Percentiles rank a stretch among this genome's conserved stretches.
phyloP scores from a whole-genome alignment of 1,140 invertebrate genomes.

The Hyles euphorbiae region DNA sequence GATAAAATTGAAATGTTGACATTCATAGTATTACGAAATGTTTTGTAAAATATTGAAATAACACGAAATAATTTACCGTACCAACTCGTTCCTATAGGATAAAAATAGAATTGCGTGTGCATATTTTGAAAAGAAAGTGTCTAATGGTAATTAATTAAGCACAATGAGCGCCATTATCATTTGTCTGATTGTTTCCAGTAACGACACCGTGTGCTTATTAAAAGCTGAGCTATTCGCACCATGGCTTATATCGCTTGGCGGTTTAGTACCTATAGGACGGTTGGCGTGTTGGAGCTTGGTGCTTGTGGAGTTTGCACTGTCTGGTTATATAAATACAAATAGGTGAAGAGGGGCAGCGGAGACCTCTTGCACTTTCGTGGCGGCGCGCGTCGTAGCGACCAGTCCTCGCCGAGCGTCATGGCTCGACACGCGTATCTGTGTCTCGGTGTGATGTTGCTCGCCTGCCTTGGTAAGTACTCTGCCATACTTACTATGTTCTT shows the following conservation, averaged over 20 bases:
- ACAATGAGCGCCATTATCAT: constrained; percentile 23
- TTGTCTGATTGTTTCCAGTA: constrained; percentile 23
- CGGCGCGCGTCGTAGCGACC: constrained; percentile 55
- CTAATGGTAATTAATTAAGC: constrained; percentile 10
- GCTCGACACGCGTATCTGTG: constrained; percentile 70
- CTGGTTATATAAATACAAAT: constrained; percentile 74
- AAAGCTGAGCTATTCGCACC: constrained; percentile 43
- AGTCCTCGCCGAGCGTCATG: constrained; percentile 71
- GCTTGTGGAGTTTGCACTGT: constrained; percentile 41
- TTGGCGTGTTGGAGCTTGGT: constrained; percentile 42
- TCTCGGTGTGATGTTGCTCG: constrained; percentile 62
- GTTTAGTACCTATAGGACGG: constrained; percentile 56
- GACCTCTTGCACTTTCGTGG: constrained; percentile 72
- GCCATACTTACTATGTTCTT: neutral
- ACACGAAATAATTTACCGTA: too few relatives aligned
- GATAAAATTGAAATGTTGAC: too few relatives aligned
- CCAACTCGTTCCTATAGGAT: too few relatives aligned
- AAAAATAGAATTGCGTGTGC: too few relatives aligned
- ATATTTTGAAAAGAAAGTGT: constrained; percentile 15
- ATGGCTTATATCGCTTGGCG: constrained; percentile 42
- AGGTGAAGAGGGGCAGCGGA: constrained; percentile 70
- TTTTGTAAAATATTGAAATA: too few relatives aligned
- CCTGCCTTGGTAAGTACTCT: constrained; percentile 56
- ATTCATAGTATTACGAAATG: too few relatives aligned
- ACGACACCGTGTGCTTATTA: constrained; percentile 52